A percentile compares a stretch with the other conserved stretches of the same genome.
Conservation (phyloP, 2,113 vertebrate species). For the Thinocorus orbignyianus region DNA sequence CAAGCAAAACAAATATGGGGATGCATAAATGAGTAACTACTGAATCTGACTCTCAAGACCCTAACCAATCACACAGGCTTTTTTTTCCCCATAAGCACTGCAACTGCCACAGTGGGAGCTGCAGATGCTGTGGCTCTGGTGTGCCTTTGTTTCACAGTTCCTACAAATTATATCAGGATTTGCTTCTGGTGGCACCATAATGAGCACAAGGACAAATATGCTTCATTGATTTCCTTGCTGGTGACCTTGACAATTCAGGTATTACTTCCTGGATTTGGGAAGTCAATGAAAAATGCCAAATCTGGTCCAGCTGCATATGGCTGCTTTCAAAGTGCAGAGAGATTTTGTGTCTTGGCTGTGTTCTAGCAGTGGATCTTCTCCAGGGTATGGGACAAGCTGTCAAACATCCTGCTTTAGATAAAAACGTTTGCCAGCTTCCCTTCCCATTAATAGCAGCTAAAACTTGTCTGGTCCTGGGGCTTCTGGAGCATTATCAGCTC, state of each 20-base stretch:
- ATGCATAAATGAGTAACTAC: background rate
- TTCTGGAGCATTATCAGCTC: background rate
- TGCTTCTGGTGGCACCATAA: background rate
- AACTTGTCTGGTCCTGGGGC: background rate
- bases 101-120: background rate
- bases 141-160: accelerated
- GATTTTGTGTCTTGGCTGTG: background rate
- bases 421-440: background rate
- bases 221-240: background rate
- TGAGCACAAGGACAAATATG: background rate
- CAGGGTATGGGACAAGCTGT: background rate
- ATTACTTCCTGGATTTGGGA: background rate
- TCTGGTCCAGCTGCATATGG: background rate
- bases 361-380: background rate
- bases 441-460: background rate
- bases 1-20: background rate
- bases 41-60: background rate
- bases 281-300: background rate
- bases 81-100: background rate
- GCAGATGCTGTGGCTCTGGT: background rate
- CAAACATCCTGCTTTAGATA: background rate
- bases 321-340: background rate
- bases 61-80: background rate
- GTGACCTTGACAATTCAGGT: background rate
- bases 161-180: background rate